A percentile compares a stretch with the other conserved stretches of the same genome.
These are phyloP conservation scores for Parus major DNA, from an alignment of 2,113 vertebrate genomes.

Conservation along the genomic window DNA sequence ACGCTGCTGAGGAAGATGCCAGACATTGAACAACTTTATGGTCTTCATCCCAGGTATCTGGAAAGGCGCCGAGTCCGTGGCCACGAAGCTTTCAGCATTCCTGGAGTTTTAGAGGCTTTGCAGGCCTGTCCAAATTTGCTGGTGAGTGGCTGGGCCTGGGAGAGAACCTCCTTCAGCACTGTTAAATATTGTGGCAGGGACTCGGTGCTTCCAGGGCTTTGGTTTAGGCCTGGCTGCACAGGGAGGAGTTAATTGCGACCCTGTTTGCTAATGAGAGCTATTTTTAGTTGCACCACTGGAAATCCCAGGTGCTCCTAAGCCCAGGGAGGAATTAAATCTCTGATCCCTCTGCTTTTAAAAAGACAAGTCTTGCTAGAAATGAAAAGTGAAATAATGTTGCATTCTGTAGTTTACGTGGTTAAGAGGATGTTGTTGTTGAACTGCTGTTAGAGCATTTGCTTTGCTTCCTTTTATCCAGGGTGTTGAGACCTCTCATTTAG, in stretches of 20 bases:
- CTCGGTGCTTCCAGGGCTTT: neutral
- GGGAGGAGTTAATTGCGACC: neutral
- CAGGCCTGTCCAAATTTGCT: constrained; percentile 94
- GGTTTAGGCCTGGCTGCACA: neutral
- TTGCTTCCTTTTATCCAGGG: constrained; percentile 79
- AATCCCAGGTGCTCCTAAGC: neutral
- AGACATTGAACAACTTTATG: constrained; percentile 96
- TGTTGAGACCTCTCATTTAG: constrained; percentile 97
- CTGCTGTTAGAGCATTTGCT: constrained; percentile 15
- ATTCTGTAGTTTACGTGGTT: neutral
- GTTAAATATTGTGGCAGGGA: neutral
- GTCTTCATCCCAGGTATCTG: constrained; percentile 94
- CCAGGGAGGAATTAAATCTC: neutral
- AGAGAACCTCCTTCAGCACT: neutral
- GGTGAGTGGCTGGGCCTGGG: constrained; percentile 75
- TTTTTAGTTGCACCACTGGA: neutral
- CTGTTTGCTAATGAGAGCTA: neutral
- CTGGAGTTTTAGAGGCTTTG: constrained; percentile 94
- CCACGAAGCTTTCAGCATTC: constrained; percentile 97
- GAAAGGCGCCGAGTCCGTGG: constrained; percentile 93
- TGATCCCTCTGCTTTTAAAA: neutral
- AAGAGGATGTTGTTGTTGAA: constrained; percentile 3
- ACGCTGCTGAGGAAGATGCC: constrained; percentile 97
- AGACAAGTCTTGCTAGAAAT: neutral
- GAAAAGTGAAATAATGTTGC: neutral